Percentiles rank a stretch among this genome's conserved stretches.
These are phyloP conservation scores for Indri indri DNA, from an alignment of 2,113 vertebrate species.

Conservation along the genomic window DNA sequence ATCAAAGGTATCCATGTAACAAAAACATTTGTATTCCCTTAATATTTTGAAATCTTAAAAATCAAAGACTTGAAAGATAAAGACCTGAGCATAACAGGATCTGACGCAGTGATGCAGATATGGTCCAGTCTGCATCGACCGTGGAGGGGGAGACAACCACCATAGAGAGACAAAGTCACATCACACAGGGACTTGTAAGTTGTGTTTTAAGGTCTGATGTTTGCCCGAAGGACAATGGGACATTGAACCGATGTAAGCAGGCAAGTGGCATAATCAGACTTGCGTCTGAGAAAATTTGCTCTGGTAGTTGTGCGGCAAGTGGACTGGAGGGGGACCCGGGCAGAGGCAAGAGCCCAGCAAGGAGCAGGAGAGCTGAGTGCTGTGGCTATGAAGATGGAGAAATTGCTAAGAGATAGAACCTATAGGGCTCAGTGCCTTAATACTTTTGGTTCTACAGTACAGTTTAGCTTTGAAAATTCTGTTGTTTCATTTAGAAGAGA, in stretches of 20 bases:
- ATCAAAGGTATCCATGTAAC: no score
- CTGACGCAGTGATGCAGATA: not conserved
- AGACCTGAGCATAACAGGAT: not conserved
- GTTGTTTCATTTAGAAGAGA: not conserved
- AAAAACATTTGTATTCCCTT: no score
- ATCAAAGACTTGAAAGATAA: not conserved
- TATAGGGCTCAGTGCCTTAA: not conserved
- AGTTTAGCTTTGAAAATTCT: not conserved
- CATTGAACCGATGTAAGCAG: not conserved
- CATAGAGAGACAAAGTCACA: not conserved
- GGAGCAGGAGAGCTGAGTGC: not conserved
- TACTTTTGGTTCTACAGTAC: not conserved
- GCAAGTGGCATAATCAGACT: not conserved
- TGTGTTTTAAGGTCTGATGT: not conserved
- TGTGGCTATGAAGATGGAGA: not conserved
- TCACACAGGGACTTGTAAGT: not conserved
- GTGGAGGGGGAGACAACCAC: fast-evolving
- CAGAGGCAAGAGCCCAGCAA: not conserved
- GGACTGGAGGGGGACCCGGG: not conserved
- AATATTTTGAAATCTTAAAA: no score
- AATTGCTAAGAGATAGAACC: not conserved
- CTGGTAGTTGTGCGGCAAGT: not conserved
- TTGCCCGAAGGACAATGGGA: not conserved
- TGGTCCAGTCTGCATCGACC: not conserved
- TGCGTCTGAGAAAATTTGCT: not conserved